phyloP scores from a whole-genome alignment of 1,140 invertebrate species.

The Ctenoplectra terminalis region DNA sequence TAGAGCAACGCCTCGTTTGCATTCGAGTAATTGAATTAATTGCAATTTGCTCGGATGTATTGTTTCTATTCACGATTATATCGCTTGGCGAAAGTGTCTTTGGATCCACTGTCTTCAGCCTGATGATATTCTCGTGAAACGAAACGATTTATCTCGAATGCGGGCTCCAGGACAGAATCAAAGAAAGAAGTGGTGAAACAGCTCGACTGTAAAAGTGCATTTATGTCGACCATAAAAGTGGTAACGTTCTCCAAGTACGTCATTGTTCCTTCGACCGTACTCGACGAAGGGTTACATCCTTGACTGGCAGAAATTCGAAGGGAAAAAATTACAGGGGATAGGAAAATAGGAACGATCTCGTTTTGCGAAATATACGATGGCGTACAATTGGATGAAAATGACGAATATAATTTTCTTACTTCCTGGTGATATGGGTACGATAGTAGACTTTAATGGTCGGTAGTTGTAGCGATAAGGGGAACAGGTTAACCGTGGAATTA shows the following conservation, averaged over 20 bases:
- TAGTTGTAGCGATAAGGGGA: too few species aligned
- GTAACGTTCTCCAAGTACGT: background rate
- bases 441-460: too few species aligned
- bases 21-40: background rate
- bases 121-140: background rate
- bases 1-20: background rate
- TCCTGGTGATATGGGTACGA: too few species aligned
- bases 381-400: background rate
- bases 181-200: background rate
- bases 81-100: background rate
- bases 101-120: background rate
- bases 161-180: background rate
- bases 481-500: too few species aligned
- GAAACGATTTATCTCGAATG: background rate
- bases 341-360: conserved; percentile 1
- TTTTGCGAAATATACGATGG: background rate
- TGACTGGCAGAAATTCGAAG: background rate
- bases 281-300: background rate
- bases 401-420: background rate
- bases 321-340: background rate
- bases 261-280: background rate
- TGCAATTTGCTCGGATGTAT: background rate
- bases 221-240: background rate
- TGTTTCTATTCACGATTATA: too few species aligned
- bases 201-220: background rate